phyloP scores from a whole-genome alignment of 2,797 vertebrate species.

The Parotocinclus haroldoi region DNA sequence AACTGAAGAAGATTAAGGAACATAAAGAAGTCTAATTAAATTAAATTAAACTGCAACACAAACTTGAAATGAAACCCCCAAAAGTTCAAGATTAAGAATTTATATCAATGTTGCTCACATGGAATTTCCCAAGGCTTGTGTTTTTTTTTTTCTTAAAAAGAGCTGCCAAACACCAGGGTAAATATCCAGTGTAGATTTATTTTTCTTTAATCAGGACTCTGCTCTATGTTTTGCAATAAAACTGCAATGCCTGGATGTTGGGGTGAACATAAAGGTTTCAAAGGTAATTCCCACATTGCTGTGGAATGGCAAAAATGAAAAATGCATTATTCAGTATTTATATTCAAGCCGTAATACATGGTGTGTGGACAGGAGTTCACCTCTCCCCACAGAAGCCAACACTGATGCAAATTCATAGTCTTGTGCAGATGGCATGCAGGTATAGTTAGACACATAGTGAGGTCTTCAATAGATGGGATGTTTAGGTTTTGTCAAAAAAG shows the following conservation, averaged over 20 bases:
- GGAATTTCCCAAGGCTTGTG: no score
- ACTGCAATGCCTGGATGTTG: slow-evolving; percentile 1
- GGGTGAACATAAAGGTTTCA: slow-evolving; percentile 31
- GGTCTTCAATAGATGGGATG: no score
- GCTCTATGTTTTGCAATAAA: slow-evolving; percentile 16
- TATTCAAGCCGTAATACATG: slow-evolving; percentile 29
- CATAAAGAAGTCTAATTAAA: no score
- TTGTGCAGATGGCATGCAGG: not conserved
- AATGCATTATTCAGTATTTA: slow-evolving; percentile 50
- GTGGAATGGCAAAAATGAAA: slow-evolving; percentile 37
- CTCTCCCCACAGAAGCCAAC: slow-evolving; percentile 16
- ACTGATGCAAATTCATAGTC: slow-evolving; percentile 13
- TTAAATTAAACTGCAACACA: no score
- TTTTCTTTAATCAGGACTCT: not conserved
- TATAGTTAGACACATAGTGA: no score
- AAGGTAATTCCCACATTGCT: slow-evolving; percentile 22
- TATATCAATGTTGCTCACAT: no score
- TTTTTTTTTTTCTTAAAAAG: not conserved
- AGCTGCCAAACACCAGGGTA: not conserved
- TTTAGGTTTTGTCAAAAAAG: no score
- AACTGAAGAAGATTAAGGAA: no score
- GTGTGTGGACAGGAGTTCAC: slow-evolving; percentile 27
- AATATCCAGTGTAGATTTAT: not conserved
- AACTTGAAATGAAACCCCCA: no score
- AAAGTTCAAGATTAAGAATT: no score